phyloP scores from a whole-genome alignment of 2,797 vertebrate species.

The Microctenopoma stevenorrisi region DNA sequence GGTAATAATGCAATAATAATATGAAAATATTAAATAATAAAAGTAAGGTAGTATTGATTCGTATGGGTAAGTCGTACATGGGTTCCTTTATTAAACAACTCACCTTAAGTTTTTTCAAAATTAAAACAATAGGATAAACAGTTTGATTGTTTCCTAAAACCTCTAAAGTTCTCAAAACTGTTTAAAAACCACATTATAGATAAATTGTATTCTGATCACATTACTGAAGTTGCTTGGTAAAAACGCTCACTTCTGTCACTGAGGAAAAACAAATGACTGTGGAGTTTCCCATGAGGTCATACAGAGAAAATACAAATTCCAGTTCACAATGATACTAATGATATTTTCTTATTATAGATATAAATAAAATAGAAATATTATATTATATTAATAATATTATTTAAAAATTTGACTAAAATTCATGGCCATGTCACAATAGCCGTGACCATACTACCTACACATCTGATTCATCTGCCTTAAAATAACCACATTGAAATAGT shows the following conservation, averaged over 20 bases:
- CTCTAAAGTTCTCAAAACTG: background rate
- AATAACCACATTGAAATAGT: conserved; percentile 29
- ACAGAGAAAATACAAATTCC: conserved; percentile 6
- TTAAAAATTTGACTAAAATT: background rate
- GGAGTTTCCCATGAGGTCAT: conserved; percentile 73
- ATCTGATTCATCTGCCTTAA: conserved; percentile 24
- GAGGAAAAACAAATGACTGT: conserved; percentile 35
- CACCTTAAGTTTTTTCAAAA: background rate
- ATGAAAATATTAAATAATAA: background rate
- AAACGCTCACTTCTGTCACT: conserved; percentile 10
- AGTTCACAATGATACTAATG: conserved; percentile 24
- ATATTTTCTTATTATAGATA: no score
- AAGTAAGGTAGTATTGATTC: no score
- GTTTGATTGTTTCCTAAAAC: background rate
- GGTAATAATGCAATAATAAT: no score
- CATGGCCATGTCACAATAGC: background rate
- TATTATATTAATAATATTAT: no score
- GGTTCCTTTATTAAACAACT: background rate
- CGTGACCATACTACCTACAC: conserved; percentile 3
- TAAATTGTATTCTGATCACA: background rate
- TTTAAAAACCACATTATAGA: background rate
- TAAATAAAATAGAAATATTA: no score
- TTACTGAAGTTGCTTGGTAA: background rate
- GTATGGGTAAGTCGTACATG: background rate
- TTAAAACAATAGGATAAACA: background rate